Evolutionary conservation across 64 coral and sea anemone species (phyloP), one percentile per base, ranked within the genome.

Genomic region (Pocillopora damicornis): DNA sequence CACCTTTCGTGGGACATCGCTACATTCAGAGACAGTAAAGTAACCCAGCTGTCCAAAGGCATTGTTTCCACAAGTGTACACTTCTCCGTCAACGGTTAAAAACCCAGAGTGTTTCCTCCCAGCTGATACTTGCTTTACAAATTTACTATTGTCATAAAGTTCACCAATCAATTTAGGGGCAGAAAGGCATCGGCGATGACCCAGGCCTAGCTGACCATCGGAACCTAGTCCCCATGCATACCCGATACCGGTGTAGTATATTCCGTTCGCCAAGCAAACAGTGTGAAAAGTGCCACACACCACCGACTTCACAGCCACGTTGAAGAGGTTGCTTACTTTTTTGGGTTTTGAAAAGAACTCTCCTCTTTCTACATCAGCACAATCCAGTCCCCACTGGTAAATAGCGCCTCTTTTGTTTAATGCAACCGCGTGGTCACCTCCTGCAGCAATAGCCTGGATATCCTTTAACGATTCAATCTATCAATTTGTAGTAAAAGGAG

Each of bases 41-140:
- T 95, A 95, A 22, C 93, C 93, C n/a, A 95, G 86, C 75, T 95
- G 93, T 56, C 93, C 93, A 42, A 63, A 79, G 23, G 72, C 15
- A 87, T 95, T 95, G 77, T n/a, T 86, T 12, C 93, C 93, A 76
- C 93, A 95, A 9, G 93, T 95, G 51, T 79, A 95, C 42, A 95
- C 89, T 22, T 89, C 66, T 58, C 93, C 93, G 18, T 95, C 58
- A 13, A 87, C 76, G 0, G 93, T 92, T 35, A 92, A 76, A 86
- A 95, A 92, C 5, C 89, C 93, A 7, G 86, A 79, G 67, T 95
- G 93, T 38, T 91, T 92, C 57, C 37, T 23, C 13, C 93, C 93
- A 63, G 89, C 90, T 35, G 93, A 88, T 10, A 95, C 93, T 7
- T 62, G 83, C 22, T n/a, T 37, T 9, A 91, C 84, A 81, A 89